Evolutionary conservation across 2,113 vertebrate species (phyloP), one percentile per base, ranked within the genome.

Genomic region (Pholis gunnellus): DNA sequence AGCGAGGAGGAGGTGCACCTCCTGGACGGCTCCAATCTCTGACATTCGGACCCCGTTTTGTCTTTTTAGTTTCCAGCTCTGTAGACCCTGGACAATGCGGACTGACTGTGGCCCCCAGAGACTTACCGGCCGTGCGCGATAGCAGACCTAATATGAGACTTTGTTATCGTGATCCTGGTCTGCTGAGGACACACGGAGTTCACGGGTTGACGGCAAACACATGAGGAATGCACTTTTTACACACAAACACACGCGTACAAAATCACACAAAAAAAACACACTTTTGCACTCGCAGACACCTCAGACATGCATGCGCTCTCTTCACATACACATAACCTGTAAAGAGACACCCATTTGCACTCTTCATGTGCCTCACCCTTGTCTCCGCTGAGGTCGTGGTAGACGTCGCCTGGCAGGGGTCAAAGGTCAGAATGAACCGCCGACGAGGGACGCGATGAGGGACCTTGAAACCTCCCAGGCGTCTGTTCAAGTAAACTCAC

Each of bases 11-110:
- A 97, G 91, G 97, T 97, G 88, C 91, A 87, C 94, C 96, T 99
- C 94, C 94, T 99, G 95, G 96, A 96, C 91, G 95, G 95, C 95
- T 96, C 96, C 94, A 92, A 93, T 83, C 96, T 96, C 92, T 99
- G 96, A 97, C 94, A 86, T 38, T 79, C 57, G 85, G 78, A 85
- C 76, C 60, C 75, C 17, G 1, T 60, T 75, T 72, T 40, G 67
- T 59, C 1, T 22, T 31, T 64, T 75, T 75, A 48, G 57, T 73
- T 79, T 36, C 66, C 38, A 31, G 71, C 78, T 80, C 56, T 76
- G 79, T 70, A 65, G 68, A 71, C 74, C 76, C 70, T 71, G 56
- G 76, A 65, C 81, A 75, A 81, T 67, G 27, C 72, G n/a, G 79
- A 80, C 66, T 52, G 81, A 78, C 67, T 63, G 65, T 29, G 81